Base-by-base conservation (phyloP, 92 coral and sea anemone species). In the Siderastrea siderea region DNA sequence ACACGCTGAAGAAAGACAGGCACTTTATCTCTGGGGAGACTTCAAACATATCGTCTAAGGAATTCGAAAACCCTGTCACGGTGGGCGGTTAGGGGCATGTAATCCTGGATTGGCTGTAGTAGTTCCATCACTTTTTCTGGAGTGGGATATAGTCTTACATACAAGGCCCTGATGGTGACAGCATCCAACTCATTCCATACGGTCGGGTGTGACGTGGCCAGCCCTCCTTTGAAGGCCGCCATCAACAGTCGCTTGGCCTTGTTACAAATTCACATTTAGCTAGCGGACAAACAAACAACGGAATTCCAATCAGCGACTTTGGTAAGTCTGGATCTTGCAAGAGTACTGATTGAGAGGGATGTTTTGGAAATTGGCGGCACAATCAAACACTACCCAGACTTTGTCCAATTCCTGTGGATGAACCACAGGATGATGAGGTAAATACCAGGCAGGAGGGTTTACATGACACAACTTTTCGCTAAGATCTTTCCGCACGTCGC, bases 241-340 rank as follows among this genome's bases (percentile, higher is more conserved):
- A 87, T 79, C 75, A 87, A 17, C 16, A 70, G 51, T 16, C 79
- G 38, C 38, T 26, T 26, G 38, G 38, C 38, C 38, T 77, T 77
- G 82, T 79, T 15, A 87, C 81, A 80, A 87, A 87, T 73, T 87
- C 91, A 52, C 86, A 71, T 71, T 63, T 88, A 12, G 87, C 87
- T 45, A 75, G 66, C 86, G 86, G 7, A 72, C 52, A 47, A 87
- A 80, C 81, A 80, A 79, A 49, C 81, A 71, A 46, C 73, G 75
- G 48, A 7, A 91, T 91, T 43, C 94, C 94, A 54, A 91, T 68
- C 44, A 68, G 49, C 76, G 38, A 86, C 74, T 64, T 80, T 2
- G 93, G 78, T 15, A 90, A 16, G 67, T 90, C 90, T 47, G 93
- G 93, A 16, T 86, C 87, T 75, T 85, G 93, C 63, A 85, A 54